Conservation (phyloP, 2,797 vertebrate species). For the Xenentodon cancila region DNA sequence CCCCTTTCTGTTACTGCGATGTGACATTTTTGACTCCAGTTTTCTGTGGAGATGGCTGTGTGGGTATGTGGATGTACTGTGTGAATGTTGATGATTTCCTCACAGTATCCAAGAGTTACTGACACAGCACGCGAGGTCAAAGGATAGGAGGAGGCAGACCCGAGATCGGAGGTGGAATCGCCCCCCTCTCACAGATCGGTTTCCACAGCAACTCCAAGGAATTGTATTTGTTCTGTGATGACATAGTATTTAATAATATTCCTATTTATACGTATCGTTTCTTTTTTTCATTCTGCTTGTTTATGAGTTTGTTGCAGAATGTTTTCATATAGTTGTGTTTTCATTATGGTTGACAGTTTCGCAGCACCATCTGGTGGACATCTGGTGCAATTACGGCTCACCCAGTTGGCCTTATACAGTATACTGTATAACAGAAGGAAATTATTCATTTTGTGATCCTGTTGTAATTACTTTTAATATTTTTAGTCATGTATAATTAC, state of each 20-base stretch:
- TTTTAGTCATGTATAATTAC: constrained; percentile 61
- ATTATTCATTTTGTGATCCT: constrained; percentile 57
- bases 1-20: constrained; percentile 83
- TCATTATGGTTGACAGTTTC: constrained; percentile 59
- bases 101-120: constrained; percentile 79
- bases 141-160: constrained; percentile 39
- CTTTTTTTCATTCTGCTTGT: constrained; percentile 53
- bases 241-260: constrained; percentile 79
- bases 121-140: constrained; percentile 55
- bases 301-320: constrained; percentile 53
- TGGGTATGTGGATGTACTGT: constrained; percentile 83
- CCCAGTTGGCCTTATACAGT: constrained; percentile 27
- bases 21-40: constrained; percentile 79
- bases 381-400: constrained; percentile 44
- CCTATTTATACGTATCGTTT: constrained; percentile 79
- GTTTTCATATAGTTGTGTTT: constrained; percentile 41
- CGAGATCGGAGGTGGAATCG: constrained; percentile 33
- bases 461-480: constrained; percentile 65
- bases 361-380: constrained; percentile 78
- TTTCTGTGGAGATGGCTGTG: constrained; percentile 92
- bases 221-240: constrained; percentile 62
- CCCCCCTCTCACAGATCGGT: constrained; percentile 50
- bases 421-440: constrained; percentile 62
- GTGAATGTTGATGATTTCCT: constrained; percentile 89
- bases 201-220: constrained; percentile 60